Base-by-base conservation (phyloP, 2,113 vertebrate genomes). In the Carassius auratus region DNA sequence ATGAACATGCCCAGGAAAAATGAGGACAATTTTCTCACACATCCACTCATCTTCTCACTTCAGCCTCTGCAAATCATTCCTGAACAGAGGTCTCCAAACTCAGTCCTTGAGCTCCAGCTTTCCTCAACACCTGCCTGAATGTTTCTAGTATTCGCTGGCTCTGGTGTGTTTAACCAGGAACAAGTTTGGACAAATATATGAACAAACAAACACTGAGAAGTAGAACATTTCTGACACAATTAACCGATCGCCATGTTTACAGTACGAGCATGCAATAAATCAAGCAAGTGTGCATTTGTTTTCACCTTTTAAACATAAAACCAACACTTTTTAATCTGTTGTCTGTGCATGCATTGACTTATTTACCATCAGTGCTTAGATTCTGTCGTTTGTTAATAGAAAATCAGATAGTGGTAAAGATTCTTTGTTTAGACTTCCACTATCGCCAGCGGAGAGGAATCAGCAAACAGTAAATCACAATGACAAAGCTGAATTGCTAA, bases 1-100 rank as follows among this genome's bases (percentile, higher is more conserved):
- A 94, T 90, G 92, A 94, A 93, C 93, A 94, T 85, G 90, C 89
- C 89, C 90, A 14, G 87, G 91, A 83, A 90, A 87, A 86, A 87
- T 91, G 86, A 91, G 90, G 80, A 50, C 92, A 89, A 91, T 91
- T 26, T 92, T 91, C 26, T 91, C 88, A 88, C 89, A 90, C 91
- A 91, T 92, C 80, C n/a, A n/a, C n/a, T n/a, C 86, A 85, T 92
- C 80, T 91, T 90, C 38, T 90, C 86, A 26, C 84, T 89, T 42
- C 52, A 59, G 45, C 73, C 36, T 77, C 80, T 88, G 68, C 75
- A 87, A 84, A 62, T 84, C 59, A 66, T 87, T 86, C 55, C 57
- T 2, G 57, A 30, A 76, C 30, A 30, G 30, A 30, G 30, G 30
- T 30, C 30, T 30, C 30, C 30, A 30, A 30, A 30, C 30, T 30